Base-by-base conservation (phyloP, 2,113 vertebrate genomes). In the Cariama cristata region DNA sequence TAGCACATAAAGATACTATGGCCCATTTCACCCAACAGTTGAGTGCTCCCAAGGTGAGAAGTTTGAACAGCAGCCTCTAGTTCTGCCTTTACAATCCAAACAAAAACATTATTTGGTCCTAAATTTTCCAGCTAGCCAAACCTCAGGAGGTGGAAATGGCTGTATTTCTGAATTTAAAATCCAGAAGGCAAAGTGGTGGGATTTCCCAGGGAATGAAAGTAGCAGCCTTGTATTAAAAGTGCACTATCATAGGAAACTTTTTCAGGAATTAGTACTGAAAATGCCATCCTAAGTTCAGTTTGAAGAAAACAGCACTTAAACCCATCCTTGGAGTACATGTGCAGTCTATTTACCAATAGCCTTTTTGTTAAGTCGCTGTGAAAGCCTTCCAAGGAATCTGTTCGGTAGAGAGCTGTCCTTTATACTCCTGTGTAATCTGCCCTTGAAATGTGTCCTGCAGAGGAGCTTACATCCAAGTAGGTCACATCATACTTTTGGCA, bases 1-100 rank as follows among this genome's bases (percentile, higher is more conserved):
- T 7, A 21, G 71, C 13, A 2, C 2, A 0, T 38, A 6, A 38
- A 42, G 59, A 77, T 53, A 22, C 12, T 3, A 2, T 0, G 4
- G 44, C 38, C 30, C 0, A 0, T 58, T 35, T 58, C 21, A 26
- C 56, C 5, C 38, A 23, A 4, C 24, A 13, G 14, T 4, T 0
- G 0, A 21, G 66, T 4, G 38, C 33, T 49, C 24, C 60, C n/a
- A 8, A 28, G 59, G 66, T 64, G 59, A 28, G 53, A 67, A 11
- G n/a, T 32, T 47, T 53, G 56, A 56, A 17, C 5, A 6, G 58
- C 23, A 24, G 45, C 45, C 13, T 28, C 30, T 10, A 8, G 6
- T 27, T 18, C 58, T 71, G 38, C 71, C 33, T 22, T 30, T 12
- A 11, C 5, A 7, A 18, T 38, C 42, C 53, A 40, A 27, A 52